These are phyloP conservation scores for Penaeus japonicus DNA, from an alignment of 1,140 invertebrate genomes.

Conservation along the genomic window DNA sequence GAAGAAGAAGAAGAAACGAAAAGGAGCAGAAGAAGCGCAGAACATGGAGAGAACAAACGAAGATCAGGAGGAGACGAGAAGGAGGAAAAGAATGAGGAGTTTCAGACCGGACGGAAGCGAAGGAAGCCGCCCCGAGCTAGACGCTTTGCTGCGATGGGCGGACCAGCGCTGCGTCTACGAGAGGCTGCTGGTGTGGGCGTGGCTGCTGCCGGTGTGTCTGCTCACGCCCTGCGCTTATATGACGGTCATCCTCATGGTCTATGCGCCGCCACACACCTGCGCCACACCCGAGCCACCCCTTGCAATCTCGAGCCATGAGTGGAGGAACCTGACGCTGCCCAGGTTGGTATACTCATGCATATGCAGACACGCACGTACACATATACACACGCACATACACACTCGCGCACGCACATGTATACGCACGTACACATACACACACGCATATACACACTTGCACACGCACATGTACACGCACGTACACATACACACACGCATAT, in stretches of 20 bases:
- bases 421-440: too few relatives aligned
- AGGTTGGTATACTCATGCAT: neutral
- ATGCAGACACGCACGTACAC: neutral
- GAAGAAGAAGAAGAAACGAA: too few relatives aligned
- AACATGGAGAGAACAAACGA: neutral
- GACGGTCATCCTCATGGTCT: constrained; percentile 20
- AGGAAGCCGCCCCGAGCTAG: neutral
- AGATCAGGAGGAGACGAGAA: neutral
- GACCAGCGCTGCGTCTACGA: constrained; percentile 3
- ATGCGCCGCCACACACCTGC: neutral
- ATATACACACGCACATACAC: too few relatives aligned
- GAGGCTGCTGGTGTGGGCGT: constrained; percentile 28
- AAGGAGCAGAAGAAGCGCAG: too few relatives aligned
- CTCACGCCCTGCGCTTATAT: constrained; percentile 25
- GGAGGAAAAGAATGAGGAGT: neutral
- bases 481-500: too few relatives aligned
- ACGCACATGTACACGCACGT: too few relatives aligned
- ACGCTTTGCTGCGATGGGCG: constrained; percentile 1
- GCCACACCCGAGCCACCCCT: neutral
- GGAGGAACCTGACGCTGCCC: neutral
- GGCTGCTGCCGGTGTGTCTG: constrained; percentile 33
- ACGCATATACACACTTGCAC: too few relatives aligned
- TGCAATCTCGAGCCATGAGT: neutral
- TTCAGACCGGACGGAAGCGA: neutral
- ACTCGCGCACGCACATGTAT: too few relatives aligned